A percentile compares a stretch with the other conserved stretches of the same genome.
These are phyloP conservation scores for Eidolon helvum DNA, from an alignment of 2,113 vertebrate genomes.

Conservation along the genomic window DNA sequence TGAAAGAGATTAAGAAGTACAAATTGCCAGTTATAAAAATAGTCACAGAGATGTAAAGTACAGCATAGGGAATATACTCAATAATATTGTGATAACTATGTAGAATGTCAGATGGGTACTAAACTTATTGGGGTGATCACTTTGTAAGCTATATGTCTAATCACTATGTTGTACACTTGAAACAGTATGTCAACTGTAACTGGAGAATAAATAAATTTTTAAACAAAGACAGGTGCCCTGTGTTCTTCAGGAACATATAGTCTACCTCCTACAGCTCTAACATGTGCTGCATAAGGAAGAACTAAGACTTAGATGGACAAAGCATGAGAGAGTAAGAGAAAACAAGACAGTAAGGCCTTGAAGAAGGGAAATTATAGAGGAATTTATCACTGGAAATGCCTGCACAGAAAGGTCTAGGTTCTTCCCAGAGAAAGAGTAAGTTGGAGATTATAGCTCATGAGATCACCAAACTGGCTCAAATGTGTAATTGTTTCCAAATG, in stretches of 20 bases:
- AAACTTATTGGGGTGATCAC: background rate
- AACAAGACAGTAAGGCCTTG: background rate
- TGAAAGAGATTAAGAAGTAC: background rate
- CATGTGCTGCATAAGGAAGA: background rate
- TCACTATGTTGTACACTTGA: background rate
- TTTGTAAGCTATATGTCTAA: background rate
- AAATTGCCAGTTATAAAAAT: background rate
- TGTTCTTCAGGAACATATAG: background rate
- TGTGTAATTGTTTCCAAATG: conserved; percentile 77
- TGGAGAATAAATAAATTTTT: background rate
- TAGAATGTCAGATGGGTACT: background rate
- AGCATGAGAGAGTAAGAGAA: background rate
- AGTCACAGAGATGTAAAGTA: background rate
- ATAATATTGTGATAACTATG: background rate
- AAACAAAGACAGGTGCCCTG: background rate
- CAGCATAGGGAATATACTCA: background rate
- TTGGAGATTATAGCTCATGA: conserved; percentile 67
- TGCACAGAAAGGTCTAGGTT: conserved; percentile 41
- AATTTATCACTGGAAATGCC: conserved; percentile 39
- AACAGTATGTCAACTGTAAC: background rate
- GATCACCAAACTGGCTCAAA: conserved; percentile 68
- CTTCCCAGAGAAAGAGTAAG: conserved; percentile 25
- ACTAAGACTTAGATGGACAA: background rate
- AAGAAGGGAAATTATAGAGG: conserved; percentile 2
- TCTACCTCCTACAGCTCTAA: background rate